A percentile compares a stretch with the other conserved stretches of the same genome.
These are phyloP conservation scores for Perca flavescens DNA, from an alignment of 2,113 vertebrate genomes.

Conservation along the genomic window DNA sequence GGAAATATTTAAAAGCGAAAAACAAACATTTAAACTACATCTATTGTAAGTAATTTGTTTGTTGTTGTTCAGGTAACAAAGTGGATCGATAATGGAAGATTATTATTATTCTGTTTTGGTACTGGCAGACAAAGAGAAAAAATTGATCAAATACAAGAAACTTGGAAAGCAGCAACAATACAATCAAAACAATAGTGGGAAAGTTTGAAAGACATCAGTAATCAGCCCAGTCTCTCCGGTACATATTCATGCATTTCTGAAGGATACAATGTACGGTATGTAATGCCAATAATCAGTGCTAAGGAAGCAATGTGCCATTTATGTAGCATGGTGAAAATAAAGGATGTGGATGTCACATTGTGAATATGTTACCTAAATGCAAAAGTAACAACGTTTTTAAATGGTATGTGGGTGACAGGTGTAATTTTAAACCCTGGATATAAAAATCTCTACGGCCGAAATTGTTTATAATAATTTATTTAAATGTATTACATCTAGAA, in stretches of 20 bases:
- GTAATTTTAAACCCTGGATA: neutral
- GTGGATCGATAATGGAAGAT: neutral
- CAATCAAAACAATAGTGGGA: neutral
- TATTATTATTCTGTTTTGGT: neutral
- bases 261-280: neutral
- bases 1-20: constrained; percentile 1
- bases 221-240: neutral
- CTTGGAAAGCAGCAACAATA: neutral
- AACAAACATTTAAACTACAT: neutral
- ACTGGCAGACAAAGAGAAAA: neutral
- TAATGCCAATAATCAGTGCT: neutral
- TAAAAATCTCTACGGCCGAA: no score
- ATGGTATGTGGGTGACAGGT: neutral
- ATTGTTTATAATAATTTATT: no score
- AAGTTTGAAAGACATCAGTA: neutral
- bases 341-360: neutral
- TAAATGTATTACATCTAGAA: neutral
- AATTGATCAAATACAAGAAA: constrained; percentile 1
- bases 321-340: neutral
- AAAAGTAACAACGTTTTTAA: neutral
- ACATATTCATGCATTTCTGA: neutral
- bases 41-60: neutral
- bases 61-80: neutral
- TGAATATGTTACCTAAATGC: neutral
- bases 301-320: neutral